Percentiles rank a stretch among this genome's conserved stretches.
Conservation (phyloP, 2,797 vertebrate species). For the Myotis myotis region DNA sequence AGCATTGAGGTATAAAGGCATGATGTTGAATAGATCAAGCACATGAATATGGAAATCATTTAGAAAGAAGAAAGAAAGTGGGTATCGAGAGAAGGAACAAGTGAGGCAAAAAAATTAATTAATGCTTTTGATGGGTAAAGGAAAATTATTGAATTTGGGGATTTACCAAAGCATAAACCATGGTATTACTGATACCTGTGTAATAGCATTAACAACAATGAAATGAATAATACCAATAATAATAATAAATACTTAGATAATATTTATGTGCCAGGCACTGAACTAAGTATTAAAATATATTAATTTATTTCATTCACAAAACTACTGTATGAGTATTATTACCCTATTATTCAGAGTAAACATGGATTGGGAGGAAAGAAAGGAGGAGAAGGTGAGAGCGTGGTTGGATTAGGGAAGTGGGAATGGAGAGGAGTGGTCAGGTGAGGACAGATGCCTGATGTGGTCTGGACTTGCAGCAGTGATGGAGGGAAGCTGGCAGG, state of each 20-base stretch:
- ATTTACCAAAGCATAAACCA: neutral
- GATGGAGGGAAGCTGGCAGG: neutral
- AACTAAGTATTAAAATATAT: neutral
- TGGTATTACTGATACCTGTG: neutral
- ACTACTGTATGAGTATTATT: neutral
- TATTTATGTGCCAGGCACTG: neutral
- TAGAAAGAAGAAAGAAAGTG: neutral
- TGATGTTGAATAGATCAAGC: neutral
- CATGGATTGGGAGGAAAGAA: neutral
- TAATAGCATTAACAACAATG: neutral
- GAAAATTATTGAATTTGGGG: neutral
- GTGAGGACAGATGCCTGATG: neutral
- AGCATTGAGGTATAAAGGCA: neutral
- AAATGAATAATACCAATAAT: neutral
- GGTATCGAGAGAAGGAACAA: neutral
- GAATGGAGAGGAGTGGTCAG: neutral
- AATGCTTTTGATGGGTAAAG: neutral
- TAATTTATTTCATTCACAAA: slow-evolving; percentile 21
- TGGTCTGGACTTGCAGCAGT: neutral
- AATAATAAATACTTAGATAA: neutral
- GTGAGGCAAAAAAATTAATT: neutral
- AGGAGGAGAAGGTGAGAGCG: neutral
- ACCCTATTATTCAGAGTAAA: neutral
- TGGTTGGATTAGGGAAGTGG: neutral
- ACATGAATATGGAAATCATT: neutral